Evolutionary conservation across 2,888 invertebrate species (phyloP), one percentile per base, ranked within the genome.

Genomic region (Caenorhabditis sp.): DNA sequence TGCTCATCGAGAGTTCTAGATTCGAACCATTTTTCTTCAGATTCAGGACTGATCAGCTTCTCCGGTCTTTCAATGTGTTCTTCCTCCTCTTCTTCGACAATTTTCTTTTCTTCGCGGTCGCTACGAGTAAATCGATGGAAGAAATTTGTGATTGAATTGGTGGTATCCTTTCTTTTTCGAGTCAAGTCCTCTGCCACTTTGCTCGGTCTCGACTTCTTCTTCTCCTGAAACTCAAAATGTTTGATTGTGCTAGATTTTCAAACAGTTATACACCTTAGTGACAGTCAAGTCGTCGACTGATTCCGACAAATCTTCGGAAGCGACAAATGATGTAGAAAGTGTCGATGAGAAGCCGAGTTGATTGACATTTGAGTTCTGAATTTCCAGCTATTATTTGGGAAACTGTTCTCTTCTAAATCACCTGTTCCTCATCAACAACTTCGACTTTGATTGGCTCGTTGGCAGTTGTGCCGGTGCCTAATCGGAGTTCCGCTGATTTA

Each of bases 41-140:
- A 85, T 7, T 80, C 84, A 4, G 77, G 79, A 69, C 87, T 85
- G 0, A 82, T 63, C 7, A 87, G 68, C 28, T 83, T 83, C 22
- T 80, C 85, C 0, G 87, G 86, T 24, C 86, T 38, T 51, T 79
- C 86, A 12, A 87, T 19, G 8, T 75, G 69, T 24, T 82, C 73
- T 70, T 86, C 70, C 72, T 85, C 72, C 51, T 84, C 81, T 70
- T 86, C 79, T 76, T 85, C 74, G 12, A 85, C 54, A 26, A 80
- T 84, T 31, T 85, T 82, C 24, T 87, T 87, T 26, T 87, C 87
- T 41, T 86, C 86, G 19, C 82, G 82, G 7, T 87, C 87, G n/a
- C 64, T 79, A 12, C 86, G 73, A 14, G 87, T 87, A n/a, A 87
- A 84, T 35, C 87, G 80, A 72, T 87, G 87, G 44, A 87, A 81